Percentiles rank a stretch among this genome's conserved stretches.
Conservation (phyloP, 2,888 invertebrate genomes). For the Drosophila anomalipes region DNA sequence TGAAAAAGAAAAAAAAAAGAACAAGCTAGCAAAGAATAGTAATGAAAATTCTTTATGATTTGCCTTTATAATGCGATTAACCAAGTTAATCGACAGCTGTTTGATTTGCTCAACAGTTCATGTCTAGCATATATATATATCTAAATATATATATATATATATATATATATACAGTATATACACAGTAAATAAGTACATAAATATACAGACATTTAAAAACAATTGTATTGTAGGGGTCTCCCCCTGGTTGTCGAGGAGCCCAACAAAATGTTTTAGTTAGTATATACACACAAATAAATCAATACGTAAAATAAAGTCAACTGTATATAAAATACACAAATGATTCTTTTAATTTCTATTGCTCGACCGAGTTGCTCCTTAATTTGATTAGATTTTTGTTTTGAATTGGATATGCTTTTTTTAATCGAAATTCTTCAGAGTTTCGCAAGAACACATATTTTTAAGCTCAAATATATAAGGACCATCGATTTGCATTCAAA, state of each 20-base stretch:
- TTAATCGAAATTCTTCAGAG: too few species aligned
- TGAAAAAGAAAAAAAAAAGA: constrained; percentile 1
- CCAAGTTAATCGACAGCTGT: constrained; percentile 77
- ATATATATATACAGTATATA: background rate
- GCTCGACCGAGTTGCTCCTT: too few species aligned
- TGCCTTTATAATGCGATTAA: constrained; percentile 78
- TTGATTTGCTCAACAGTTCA: constrained; percentile 79
- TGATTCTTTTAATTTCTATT: background rate
- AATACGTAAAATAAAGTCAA: constrained; percentile 76
- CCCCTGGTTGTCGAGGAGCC: constrained; percentile 19
- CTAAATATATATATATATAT: background rate
- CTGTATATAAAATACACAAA: constrained; percentile 65
- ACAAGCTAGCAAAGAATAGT: constrained; percentile 35
- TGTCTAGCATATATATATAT: constrained; percentile 46
- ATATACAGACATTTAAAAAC: constrained; percentile 36
- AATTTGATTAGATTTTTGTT: too few species aligned
- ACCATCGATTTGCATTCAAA: too few species aligned
- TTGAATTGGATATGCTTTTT: too few species aligned
- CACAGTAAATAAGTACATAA: constrained; percentile 28
- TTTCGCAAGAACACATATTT: too few species aligned
- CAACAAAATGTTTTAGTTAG: constrained; percentile 60
- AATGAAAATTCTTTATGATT: constrained; percentile 68
- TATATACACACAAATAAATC: constrained; percentile 52
- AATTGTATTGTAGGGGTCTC: constrained; percentile 46
- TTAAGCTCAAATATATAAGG: too few species aligned